Evolutionary conservation across 2,113 vertebrate species (phyloP).

Genomic region (Leptodactylus fuscus): DNA sequence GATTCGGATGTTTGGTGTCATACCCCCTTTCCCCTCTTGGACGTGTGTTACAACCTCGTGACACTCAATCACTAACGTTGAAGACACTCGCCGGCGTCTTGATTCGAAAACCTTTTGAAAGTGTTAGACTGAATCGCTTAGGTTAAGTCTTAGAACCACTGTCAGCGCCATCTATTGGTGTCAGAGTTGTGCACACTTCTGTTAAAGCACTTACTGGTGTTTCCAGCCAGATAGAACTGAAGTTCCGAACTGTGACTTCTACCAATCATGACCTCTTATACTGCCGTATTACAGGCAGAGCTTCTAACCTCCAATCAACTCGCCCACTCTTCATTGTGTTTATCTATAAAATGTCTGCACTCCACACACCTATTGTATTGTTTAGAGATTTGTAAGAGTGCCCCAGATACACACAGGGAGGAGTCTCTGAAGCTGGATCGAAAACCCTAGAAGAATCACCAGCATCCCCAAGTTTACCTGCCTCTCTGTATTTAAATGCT

Average conservation of each 20-base stretch:
- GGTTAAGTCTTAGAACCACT: background rate
- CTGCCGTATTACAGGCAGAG: constrained; percentile 11
- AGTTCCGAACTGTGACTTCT: background rate
- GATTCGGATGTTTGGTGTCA: constrained; percentile 17
- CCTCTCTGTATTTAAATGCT: constrained; percentile 37
- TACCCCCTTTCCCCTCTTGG: background rate
- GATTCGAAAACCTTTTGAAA: background rate
- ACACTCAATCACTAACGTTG: background rate
- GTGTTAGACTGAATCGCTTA: constrained; percentile 9
- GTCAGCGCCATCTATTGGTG: background rate
- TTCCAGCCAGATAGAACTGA: constrained; percentile 28
- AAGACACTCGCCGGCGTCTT: background rate
- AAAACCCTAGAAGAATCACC: constrained; percentile 40
- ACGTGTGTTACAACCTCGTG: constrained; percentile 29
- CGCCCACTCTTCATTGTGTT: background rate
- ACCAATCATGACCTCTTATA: constrained; percentile 24
- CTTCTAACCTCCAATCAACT: background rate
- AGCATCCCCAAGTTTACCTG: constrained; percentile 41
- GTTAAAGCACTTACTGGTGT: constrained; percentile 32
- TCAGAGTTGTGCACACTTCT: constrained; percentile 29
- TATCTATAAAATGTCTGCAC: background rate
- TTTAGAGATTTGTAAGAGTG: constrained; percentile 32
- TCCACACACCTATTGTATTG: constrained; percentile 6
- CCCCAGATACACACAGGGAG: constrained; percentile 22
- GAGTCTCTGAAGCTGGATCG: constrained; percentile 41